Evolutionary conservation across 2,888 invertebrate genomes (phyloP).

Genomic region (Platynereis dumerilii): DNA sequence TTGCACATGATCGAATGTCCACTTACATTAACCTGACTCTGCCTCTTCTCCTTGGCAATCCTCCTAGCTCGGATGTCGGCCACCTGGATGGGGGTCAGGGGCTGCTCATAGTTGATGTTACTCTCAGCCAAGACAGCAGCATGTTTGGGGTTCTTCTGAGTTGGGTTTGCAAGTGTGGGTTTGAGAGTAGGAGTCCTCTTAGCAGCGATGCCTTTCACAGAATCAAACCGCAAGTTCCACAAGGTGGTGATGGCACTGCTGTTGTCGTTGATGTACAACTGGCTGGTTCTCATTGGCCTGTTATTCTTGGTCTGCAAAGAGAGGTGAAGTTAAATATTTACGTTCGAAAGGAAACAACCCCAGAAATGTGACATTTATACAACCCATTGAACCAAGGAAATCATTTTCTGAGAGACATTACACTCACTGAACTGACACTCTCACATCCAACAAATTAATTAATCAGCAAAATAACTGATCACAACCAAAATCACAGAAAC

Average conservation of each 20-base stretch:
- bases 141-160: slow-evolving; percentile 80
- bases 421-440: no score
- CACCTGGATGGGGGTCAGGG: slow-evolving; percentile 75
- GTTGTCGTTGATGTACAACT: slow-evolving; percentile 79
- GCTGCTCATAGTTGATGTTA: slow-evolving; percentile 84
- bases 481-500: no score
- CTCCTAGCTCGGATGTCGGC: slow-evolving; percentile 76
- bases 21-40: slow-evolving; percentile 9
- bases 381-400: no score
- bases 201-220: slow-evolving; percentile 73
- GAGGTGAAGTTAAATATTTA: no score
- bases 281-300: slow-evolving; percentile 78
- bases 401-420: no score
- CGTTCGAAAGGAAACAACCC: no score
- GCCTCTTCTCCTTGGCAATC: slow-evolving; percentile 72
- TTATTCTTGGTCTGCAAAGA: slow-evolving; percentile 70
- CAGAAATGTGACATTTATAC: no score
- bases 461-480: no score
- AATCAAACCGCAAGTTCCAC: slow-evolving; percentile 75
- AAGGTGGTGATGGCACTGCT: slow-evolving; percentile 75
- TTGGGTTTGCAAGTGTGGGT: slow-evolving; percentile 76
- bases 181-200: slow-evolving; percentile 74
- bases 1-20: no score
- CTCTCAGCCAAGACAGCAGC: slow-evolving; percentile 82
- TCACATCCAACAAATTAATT: no score